phyloP scores from a whole-genome alignment of 2,888 invertebrate genomes.

The Patella depressa region DNA sequence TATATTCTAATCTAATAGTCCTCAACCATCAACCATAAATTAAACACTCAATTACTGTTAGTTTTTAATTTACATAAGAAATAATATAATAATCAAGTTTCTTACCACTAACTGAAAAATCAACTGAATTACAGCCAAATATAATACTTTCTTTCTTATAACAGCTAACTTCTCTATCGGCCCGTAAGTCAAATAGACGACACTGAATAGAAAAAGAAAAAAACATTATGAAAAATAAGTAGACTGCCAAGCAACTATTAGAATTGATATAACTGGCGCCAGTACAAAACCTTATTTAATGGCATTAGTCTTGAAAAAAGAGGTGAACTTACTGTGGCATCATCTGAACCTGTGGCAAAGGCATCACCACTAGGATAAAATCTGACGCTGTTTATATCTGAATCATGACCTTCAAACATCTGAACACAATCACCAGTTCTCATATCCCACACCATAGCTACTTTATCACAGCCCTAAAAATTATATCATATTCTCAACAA shows the following conservation, averaged over 20 bases:
- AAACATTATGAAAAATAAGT: background rate
- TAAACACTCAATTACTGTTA: too few relatives aligned
- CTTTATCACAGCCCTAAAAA: slow-evolving; percentile 90
- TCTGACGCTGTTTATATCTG: slow-evolving; percentile 97
- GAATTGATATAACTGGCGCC: too few relatives aligned
- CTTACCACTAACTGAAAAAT: slow-evolving; percentile 93
- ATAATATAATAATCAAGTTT: slow-evolving; percentile 25
- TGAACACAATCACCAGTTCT: slow-evolving; percentile 97
- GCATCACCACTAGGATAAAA: slow-evolving; percentile 99
- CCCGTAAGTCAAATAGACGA: slow-evolving; percentile 95
- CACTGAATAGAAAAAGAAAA: slow-evolving; percentile 74
- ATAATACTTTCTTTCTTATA: slow-evolving; percentile 97
- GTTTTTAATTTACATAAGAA: too few relatives aligned
- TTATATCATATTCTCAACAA: background rate
- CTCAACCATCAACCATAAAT: too few relatives aligned
- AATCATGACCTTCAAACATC: slow-evolving; percentile 98
- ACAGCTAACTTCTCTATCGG: slow-evolving; percentile 96
- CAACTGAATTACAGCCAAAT: slow-evolving; percentile 97
- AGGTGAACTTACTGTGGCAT: slow-evolving; percentile 82
- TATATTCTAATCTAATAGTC: background rate
- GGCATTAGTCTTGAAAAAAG: background rate
- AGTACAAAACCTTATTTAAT: too few relatives aligned
- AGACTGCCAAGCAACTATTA: too few relatives aligned
- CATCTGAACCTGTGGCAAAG: slow-evolving; percentile 98
- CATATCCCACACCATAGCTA: slow-evolving; percentile 99